Percentiles rank a stretch among this genome's conserved stretches.
These are phyloP conservation scores for Synanthedon formicaeformis DNA, from an alignment of 2,888 invertebrate genomes.

Conservation along the genomic window DNA sequence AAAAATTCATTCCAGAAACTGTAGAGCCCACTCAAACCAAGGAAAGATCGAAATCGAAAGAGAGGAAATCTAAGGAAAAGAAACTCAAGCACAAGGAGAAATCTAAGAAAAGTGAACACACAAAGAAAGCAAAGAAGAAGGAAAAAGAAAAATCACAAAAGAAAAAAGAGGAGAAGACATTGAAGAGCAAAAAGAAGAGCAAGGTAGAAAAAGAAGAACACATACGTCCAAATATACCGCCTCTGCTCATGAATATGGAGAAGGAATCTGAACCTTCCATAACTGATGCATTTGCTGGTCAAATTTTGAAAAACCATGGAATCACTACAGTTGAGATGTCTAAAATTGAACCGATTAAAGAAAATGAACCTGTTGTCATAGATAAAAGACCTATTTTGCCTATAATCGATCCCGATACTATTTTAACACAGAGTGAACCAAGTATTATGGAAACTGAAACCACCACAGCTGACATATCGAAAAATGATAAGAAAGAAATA, in stretches of 20 bases:
- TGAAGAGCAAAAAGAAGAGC: slow-evolving; percentile 50
- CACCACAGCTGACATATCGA: slow-evolving; percentile 40
- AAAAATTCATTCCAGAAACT: background rate
- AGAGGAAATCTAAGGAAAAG: slow-evolving; percentile 53
- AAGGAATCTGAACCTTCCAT: slow-evolving; percentile 68
- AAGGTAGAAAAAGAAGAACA: slow-evolving; percentile 47
- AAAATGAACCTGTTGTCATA: slow-evolving; percentile 28
- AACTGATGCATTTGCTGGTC: slow-evolving; percentile 75
- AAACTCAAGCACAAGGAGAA: slow-evolving; percentile 42
- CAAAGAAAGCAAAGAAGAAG: slow-evolving; percentile 54
- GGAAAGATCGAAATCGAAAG: slow-evolving; percentile 51
- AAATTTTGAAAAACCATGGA: slow-evolving; percentile 67
- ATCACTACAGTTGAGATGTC: slow-evolving; percentile 30
- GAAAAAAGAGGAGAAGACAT: slow-evolving; percentile 54
- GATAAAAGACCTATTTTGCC: slow-evolving; percentile 50
- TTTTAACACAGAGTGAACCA: slow-evolving; percentile 22
- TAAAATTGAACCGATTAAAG: slow-evolving; percentile 30
- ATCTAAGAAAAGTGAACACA: slow-evolving; percentile 33
- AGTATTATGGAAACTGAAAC: slow-evolving; percentile 16
- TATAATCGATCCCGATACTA: slow-evolving; percentile 56
- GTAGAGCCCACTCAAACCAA: slow-evolving; percentile 24
- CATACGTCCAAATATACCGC: slow-evolving; percentile 58
- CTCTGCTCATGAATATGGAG: slow-evolving; percentile 58
- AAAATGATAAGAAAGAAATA: slow-evolving; percentile 21
- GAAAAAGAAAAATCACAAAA: slow-evolving; percentile 39